Conservation (phyloP, 2,888 invertebrate species). For the Alcis repandata region DNA sequence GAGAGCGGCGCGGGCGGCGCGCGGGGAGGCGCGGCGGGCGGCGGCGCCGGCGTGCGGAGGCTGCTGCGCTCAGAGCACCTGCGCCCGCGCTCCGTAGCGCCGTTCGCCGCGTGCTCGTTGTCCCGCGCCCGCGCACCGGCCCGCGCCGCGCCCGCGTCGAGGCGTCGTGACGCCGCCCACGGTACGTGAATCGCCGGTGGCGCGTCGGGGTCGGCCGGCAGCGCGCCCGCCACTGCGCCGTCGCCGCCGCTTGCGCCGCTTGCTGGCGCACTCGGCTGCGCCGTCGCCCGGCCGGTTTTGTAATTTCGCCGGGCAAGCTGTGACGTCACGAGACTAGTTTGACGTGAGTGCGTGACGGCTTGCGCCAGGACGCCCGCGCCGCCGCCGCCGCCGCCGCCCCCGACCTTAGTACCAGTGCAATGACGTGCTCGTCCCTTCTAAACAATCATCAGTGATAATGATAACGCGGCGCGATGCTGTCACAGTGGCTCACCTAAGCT, state of each 20-base stretch:
- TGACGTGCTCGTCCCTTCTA: constrained; percentile 74
- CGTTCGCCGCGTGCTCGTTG: constrained; percentile 83
- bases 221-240: constrained; percentile 83
- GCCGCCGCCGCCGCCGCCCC: constrained; percentile 68
- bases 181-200: constrained; percentile 78
- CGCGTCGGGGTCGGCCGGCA: constrained; percentile 85
- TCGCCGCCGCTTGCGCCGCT: constrained; percentile 59
- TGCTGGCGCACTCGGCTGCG: constrained; percentile 69
- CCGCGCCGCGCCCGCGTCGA: constrained; percentile 72
- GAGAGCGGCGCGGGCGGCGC: constrained; percentile 72
- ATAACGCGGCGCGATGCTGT: constrained; percentile 24
- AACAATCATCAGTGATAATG: constrained; percentile 52
- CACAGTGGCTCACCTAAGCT: constrained; percentile 13
- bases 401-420: constrained; percentile 78
- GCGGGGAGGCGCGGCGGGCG: constrained; percentile 83
- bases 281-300: constrained; percentile 83
- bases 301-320: constrained; percentile 82
- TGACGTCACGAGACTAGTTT: constrained; percentile 86
- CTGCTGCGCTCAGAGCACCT: constrained; percentile 91
- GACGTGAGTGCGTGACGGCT: constrained; percentile 82
- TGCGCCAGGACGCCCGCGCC: constrained; percentile 78
- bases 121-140: constrained; percentile 75
- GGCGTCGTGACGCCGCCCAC: constrained; percentile 84
- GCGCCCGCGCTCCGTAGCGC: constrained; percentile 88
- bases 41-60: constrained; percentile 87